phyloP scores from a whole-genome alignment of 2,113 vertebrate genomes.

The Notothenia coriiceps region DNA sequence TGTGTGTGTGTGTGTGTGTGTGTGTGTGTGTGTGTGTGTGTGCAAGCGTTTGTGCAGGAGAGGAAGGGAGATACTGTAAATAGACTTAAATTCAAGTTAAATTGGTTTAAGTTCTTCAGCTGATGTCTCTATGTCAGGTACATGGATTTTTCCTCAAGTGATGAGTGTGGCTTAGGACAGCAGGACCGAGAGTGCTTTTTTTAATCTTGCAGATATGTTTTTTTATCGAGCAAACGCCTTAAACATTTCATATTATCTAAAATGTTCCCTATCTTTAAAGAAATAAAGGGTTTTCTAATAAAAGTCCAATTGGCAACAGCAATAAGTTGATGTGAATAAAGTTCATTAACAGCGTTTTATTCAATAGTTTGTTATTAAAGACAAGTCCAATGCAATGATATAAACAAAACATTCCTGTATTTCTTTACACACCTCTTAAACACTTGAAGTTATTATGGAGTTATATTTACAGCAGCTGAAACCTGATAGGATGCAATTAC shows the following conservation, averaged over 20 bases:
- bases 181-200: background rate
- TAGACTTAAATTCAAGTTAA: conserved; percentile 49
- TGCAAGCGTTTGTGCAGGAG: background rate
- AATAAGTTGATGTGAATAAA: background rate
- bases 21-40: background rate
- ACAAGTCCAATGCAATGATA: background rate
- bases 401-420: background rate
- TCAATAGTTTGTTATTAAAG: background rate
- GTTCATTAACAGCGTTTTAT: no score
- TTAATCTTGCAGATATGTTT: background rate
- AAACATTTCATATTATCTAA: background rate
- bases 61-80: conserved; percentile 18
- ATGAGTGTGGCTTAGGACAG: conserved; percentile 18
- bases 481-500: conserved; percentile 29
- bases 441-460: background rate
- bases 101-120: conserved; percentile 44
- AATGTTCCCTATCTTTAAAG: background rate
- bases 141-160: conserved; percentile 39
- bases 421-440: background rate
- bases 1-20: background rate
- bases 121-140: conserved; percentile 14
- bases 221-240: background rate
- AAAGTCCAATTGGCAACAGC: background rate
- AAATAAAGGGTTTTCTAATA: background rate
- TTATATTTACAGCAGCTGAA: conserved; percentile 1